Base-by-base conservation (phyloP, 2,113 vertebrate species). In the Cichladusa arquata region DNA sequence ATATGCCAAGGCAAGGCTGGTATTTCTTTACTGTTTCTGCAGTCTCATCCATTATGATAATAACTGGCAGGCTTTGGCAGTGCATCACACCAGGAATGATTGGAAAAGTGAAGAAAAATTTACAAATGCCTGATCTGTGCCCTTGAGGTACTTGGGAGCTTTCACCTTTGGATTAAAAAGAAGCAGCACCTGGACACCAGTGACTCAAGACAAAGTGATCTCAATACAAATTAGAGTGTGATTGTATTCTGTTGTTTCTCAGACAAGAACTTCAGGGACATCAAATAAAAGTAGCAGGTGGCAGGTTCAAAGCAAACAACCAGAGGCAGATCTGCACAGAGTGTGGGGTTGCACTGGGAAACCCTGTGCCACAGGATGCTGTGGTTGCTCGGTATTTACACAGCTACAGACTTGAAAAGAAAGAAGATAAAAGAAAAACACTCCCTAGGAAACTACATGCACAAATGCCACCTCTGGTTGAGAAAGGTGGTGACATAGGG, bases 221-320 rank as follows among this genome's bases (percentile, higher is more conserved):
- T 73, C 67, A 10, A 88, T 82, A 48, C 26, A 83, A 58, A 91
- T 70, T 44, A 76, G 28, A 50, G 29, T 28, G 74, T 50, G 58
- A 58, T 62, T 88, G n/a, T 94, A 36, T 29, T 5, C 58, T 50
- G 45, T 73, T 92, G 47, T 38, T 90, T 79, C 67, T 86, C 62
- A 61, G 92, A 73, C 50, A 36, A 93, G 85, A 86, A 80, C 67
- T 94, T 83, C 29, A 50, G 79, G 79, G 47, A 47, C 82, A 62
- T 90, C 58, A 93, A 94, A 92, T 86, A 92, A 72, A 93, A 90
- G 71, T 65, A 86, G 71, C 95, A 95, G 90, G 90, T 95, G 92
- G 57, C 66, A 85, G 33, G 71, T 77, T 95, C 82, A 96, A 83
- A 92, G 86, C 85, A 90, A 92, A 92, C 92, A 86, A 81, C 62